Evolutionary conservation across 2,797 vertebrate genomes (phyloP).

Genomic region (Brachymystax lenok): DNA sequence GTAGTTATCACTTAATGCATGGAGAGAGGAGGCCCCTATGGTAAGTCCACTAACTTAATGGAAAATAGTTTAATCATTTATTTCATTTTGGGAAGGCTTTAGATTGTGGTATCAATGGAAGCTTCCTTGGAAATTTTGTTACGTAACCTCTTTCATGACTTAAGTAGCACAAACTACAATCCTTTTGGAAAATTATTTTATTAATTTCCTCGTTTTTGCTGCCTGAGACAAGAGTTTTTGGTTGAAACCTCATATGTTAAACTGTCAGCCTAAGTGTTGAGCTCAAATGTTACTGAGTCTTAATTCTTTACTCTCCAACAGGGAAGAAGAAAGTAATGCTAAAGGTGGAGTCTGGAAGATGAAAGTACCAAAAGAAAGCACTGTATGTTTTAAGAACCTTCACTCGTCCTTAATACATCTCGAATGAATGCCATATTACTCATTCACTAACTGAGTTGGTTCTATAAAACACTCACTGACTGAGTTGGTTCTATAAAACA

Average conservation of each 20-base stretch:
- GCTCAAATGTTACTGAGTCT: neutral
- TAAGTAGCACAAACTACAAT: neutral
- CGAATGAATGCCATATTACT: neutral
- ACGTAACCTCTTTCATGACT: neutral
- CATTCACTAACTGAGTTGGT: constrained; percentile 3
- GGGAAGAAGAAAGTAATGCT: constrained; percentile 93
- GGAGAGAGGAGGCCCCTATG: constrained; percentile 87
- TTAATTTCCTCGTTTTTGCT: neutral
- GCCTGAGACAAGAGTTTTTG: neutral
- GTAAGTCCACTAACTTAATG: constrained; percentile 64
- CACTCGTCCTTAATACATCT: neutral
- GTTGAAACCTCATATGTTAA: too few species aligned
- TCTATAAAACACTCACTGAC: neutral
- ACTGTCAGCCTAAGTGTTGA: too few species aligned
- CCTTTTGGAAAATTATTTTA: neutral
- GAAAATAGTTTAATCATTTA: constrained; percentile 12
- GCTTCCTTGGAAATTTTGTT: neutral
- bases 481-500: neutral
- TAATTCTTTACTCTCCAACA: constrained; percentile 41
- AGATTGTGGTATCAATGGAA: neutral
- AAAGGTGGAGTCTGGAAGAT: constrained; percentile 93
- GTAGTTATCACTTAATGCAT: constrained; percentile 91
- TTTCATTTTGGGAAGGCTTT: constrained; percentile 7
- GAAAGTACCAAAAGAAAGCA: constrained; percentile 89
- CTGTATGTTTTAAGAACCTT: constrained; percentile 71